Conservation (phyloP, 2,888 invertebrate genomes). For the Leptura quadrifasciata region DNA sequence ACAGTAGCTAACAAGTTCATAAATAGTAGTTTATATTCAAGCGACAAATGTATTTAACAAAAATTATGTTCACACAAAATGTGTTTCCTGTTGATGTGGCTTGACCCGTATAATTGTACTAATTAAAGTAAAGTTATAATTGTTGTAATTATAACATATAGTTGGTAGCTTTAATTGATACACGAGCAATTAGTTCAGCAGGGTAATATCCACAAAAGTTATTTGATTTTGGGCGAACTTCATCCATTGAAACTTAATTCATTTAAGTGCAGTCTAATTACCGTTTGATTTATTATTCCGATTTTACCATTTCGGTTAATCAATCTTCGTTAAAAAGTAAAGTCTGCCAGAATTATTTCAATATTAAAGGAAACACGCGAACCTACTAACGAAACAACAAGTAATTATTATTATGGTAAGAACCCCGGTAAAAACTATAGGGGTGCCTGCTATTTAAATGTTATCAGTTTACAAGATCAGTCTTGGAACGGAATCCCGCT, state of each 20-base stretch:
- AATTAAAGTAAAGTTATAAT: slow-evolving; percentile 24
- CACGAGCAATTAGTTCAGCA: neutral
- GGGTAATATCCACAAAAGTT: neutral
- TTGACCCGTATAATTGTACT: slow-evolving; percentile 22
- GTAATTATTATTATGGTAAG: slow-evolving; percentile 21
- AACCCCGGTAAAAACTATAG: slow-evolving; percentile 12
- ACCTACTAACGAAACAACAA: slow-evolving; percentile 27
- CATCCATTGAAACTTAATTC: slow-evolving; percentile 17
- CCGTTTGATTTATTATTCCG: slow-evolving; percentile 21
- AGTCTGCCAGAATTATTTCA: slow-evolving; percentile 24
- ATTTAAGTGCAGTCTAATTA: slow-evolving; percentile 32
- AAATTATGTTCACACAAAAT: slow-evolving; percentile 5
- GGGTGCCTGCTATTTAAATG: slow-evolving; percentile 1
- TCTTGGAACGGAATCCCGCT: slow-evolving; percentile 3
- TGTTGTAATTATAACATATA: slow-evolving; percentile 14
- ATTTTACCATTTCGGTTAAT: slow-evolving; percentile 26
- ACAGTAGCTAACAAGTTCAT: slow-evolving; percentile 11
- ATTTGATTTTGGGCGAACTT: neutral
- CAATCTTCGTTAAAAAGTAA: slow-evolving; percentile 38
- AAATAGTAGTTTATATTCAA: slow-evolving; percentile 19
- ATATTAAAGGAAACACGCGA: slow-evolving; percentile 33
- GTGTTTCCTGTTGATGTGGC: neutral
- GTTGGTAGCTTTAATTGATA: slow-evolving; percentile 13
- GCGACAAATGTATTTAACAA: neutral
- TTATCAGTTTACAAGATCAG: slow-evolving; percentile 20